Evolutionary conservation across 1,140 invertebrate genomes (phyloP), one percentile per base, ranked within the genome.

Genomic region (Macrosteles quadrilineatus): DNA sequence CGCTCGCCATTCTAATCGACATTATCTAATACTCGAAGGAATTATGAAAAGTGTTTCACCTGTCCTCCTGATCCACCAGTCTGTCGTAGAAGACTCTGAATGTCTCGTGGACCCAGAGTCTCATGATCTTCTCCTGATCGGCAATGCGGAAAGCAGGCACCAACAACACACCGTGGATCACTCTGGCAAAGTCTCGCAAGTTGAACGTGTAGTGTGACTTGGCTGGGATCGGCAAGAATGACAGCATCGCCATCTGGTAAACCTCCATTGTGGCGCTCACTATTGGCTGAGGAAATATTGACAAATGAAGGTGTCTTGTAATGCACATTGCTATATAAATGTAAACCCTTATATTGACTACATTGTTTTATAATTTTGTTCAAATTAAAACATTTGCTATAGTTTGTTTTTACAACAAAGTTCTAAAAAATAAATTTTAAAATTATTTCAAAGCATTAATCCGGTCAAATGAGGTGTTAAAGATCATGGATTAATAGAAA

Each of bases 131-230:
- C 63, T 90, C 87, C 0, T 87, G 82, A 57, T 92, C 89, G 71
- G 87, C 86, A 81, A 96, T 84, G 72, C 88, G 87, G n/a, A 89
- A 82, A 1, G 90, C 79, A 1, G 94, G 89, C 66, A 96, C 84
- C 73, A 93, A 79, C 53, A 93, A 79, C 17, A 98, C 83, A 17
- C 96, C 96, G 75, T 86, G 87, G 21, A 98, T 90, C 27, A 97
- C 92, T 29, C 93, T 83, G 31, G 90, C 87, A 78, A 98, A 95
- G 79, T 96, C 94, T 68, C 96, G 84, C 75, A 98, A 80, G 79
- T 89, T 97, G 78, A 97, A 98, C 11, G 91, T 87, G 76, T 98
- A 98, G 83, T 98, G 95, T 53, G 91, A 95, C 78, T 94, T 97
- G 59, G 88, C 85, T 0, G 95, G 95, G 0, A 89, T 94, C 0